Conservation (phyloP, 2,797 vertebrate genomes). For the Pipistrellus pygmaeus region DNA sequence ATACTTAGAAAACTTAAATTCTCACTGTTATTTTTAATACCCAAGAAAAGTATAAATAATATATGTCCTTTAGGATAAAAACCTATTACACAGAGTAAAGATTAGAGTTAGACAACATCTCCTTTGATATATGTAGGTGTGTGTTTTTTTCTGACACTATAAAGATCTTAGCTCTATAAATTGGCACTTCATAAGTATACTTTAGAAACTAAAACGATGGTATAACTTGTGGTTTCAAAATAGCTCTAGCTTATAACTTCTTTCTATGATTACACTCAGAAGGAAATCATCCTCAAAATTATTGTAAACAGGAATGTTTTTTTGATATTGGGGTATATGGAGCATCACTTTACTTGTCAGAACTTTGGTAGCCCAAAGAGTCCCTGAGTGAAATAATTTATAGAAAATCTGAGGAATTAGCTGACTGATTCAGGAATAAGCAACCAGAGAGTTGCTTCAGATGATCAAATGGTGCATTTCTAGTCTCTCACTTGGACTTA, state of each 20-base stretch:
- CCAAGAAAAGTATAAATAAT: slow-evolving; percentile 34
- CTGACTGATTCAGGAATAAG: not conserved
- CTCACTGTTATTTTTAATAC: slow-evolving; percentile 14
- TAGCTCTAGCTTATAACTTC: not conserved
- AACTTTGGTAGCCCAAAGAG: not conserved
- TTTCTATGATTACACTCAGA: not conserved
- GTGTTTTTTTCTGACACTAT: not conserved
- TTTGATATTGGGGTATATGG: not conserved
- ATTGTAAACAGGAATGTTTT: not conserved
- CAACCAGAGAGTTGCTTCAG: not conserved
- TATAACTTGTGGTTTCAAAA: slow-evolving; percentile 64
- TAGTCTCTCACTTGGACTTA: not conserved
- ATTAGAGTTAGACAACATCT: slow-evolving; percentile 66
- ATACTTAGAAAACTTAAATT: slow-evolving; percentile 55
- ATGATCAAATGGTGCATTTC: not conserved
- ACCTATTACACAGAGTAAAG: slow-evolving; percentile 35
- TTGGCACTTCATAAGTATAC: slow-evolving; percentile 7
- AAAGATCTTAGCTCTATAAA: slow-evolving; percentile 14
- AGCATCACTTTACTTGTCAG: slow-evolving; percentile 11
- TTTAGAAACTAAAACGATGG: slow-evolving; percentile 68
- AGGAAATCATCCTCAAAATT: slow-evolving; percentile 33
- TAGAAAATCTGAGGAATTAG: not conserved
- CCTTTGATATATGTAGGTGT: slow-evolving; percentile 64
- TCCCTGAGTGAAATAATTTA: not conserved
- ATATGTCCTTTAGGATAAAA: slow-evolving; percentile 34